phyloP scores from a whole-genome alignment of 2,797 vertebrate species.

The Myotis myotis region DNA sequence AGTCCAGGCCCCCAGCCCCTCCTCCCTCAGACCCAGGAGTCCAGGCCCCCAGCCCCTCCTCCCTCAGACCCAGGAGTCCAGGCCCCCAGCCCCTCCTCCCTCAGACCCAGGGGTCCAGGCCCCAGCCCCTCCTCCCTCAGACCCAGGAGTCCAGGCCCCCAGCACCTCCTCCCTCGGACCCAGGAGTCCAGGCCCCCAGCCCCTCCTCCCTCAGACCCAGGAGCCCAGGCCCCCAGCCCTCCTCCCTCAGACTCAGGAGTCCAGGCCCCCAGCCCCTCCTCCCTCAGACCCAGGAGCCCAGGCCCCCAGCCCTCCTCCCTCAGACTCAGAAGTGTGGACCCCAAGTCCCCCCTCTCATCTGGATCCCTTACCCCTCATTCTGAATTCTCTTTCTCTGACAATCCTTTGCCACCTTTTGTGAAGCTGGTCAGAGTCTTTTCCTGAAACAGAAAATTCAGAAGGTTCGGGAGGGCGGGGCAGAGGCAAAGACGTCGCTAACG shows the following conservation, averaged over 20 bases:
- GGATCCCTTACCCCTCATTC: slow-evolving; percentile 68
- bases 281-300: no score
- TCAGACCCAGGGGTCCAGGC: neutral
- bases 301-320: neutral
- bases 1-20: neutral
- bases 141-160: no score
- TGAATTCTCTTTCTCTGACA: slow-evolving; percentile 76
- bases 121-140: no score
- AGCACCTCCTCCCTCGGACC: neutral
- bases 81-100: neutral
- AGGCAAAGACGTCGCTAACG: neutral
- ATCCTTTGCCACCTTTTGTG: slow-evolving; percentile 86
- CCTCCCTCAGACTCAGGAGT: neutral
- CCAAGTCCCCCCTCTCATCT: neutral
- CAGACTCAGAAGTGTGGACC: neutral
- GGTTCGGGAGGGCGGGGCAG: neutral
- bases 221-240: neutral
- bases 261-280: neutral
- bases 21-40: neutral
- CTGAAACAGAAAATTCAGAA: slow-evolving; percentile 79
- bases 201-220: neutral
- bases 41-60: neutral
- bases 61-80: neutral
- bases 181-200: neutral
- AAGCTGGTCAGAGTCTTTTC: slow-evolving; percentile 92